These are phyloP conservation scores for Eurosta solidaginis DNA, from an alignment of 1,140 invertebrate species.

Conservation along the genomic window DNA sequence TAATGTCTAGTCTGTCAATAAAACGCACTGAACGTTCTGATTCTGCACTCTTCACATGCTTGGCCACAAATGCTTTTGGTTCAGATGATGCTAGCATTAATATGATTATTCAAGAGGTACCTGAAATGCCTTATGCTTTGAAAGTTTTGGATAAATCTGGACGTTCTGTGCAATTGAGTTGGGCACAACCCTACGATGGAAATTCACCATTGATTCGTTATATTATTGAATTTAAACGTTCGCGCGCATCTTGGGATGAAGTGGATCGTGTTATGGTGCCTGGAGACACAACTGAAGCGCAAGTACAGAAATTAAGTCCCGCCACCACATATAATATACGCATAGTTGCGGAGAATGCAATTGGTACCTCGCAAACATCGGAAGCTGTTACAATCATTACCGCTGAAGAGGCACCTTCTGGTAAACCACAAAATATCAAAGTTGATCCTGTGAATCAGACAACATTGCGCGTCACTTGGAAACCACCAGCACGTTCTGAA, in stretches of 20 bases:
- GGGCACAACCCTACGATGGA: constrained; percentile 93
- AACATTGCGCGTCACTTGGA: constrained; percentile 91
- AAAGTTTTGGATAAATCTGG: constrained; percentile 92
- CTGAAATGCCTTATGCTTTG: constrained; percentile 87
- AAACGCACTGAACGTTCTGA: constrained; percentile 87
- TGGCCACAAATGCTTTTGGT: constrained; percentile 92
- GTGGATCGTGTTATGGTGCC: constrained; percentile 84
- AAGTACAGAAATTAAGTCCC: constrained; percentile 85
- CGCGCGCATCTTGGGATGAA: constrained; percentile 84
- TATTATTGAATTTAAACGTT: constrained; percentile 90
- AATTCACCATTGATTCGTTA: constrained; percentile 93
- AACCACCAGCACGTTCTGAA: constrained; percentile 83
- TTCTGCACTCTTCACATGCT: constrained; percentile 91
- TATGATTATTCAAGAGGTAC: constrained; percentile 94
- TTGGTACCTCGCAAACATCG: constrained; percentile 89
- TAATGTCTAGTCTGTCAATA: constrained; percentile 86
- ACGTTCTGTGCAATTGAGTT: constrained; percentile 85
- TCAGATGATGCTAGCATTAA: constrained; percentile 95
- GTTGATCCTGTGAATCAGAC: constrained; percentile 92
- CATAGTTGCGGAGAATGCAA: constrained; percentile 92
- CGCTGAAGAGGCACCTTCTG: constrained; percentile 90
- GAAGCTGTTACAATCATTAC: constrained; percentile 92
- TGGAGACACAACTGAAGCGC: constrained; percentile 83
- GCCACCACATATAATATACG: constrained; percentile 91
- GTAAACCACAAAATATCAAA: constrained; percentile 79